Evolutionary conservation across 2,113 vertebrate species (phyloP).

Genomic region (Sinosuthora webbiana): DNA sequence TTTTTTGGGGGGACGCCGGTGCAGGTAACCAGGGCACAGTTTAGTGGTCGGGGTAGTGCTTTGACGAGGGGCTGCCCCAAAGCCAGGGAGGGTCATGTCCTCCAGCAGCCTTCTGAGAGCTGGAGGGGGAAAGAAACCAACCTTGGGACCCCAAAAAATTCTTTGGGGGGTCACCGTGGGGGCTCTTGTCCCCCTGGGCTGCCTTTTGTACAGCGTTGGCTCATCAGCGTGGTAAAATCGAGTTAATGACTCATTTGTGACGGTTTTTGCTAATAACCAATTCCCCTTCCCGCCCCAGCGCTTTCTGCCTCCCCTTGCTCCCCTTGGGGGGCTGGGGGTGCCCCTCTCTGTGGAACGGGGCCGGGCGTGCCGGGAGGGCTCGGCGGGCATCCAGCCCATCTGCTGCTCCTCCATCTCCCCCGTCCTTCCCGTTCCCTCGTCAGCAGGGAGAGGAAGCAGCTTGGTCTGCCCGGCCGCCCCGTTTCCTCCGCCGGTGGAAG

Average conservation of each 20-base stretch:
- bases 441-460: constrained; percentile 23
- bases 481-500: constrained; percentile 51
- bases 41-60: neutral
- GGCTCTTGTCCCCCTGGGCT: accelerated
- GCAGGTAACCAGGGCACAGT: accelerated
- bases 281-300: neutral
- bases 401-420: neutral
- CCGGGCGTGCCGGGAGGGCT: neutral
- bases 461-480: neutral
- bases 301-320: neutral
- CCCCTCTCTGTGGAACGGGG: neutral
- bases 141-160: neutral
- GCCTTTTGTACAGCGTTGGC: neutral
- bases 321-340: neutral
- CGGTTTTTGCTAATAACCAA: neutral
- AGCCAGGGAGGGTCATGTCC: neutral
- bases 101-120: neutral
- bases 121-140: accelerated
- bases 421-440: neutral
- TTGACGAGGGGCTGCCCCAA: neutral
- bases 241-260: neutral
- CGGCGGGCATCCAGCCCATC: neutral
- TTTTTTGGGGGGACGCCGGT: accelerated
- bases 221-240: accelerated
- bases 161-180: neutral